Evolutionary conservation across 2,888 invertebrate species (phyloP).

Genomic region (Melipona bicolor): DNA sequence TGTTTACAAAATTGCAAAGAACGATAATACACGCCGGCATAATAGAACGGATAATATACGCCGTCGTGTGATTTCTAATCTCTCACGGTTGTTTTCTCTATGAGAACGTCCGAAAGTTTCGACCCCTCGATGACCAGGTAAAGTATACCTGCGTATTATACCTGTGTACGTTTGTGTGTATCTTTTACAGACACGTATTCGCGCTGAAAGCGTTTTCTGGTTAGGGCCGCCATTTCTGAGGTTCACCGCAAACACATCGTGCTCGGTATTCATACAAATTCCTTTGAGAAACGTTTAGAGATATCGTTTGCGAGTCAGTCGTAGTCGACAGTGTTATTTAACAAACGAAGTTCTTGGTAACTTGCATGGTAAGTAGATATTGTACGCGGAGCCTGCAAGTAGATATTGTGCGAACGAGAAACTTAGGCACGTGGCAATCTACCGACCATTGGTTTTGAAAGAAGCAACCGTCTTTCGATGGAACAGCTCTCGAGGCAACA

Average conservation of each 20-base stretch:
- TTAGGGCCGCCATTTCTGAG: slow-evolving; percentile 34
- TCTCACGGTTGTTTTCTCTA: slow-evolving; percentile 62
- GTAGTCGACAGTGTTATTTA: not conserved
- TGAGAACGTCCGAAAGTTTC: slow-evolving; percentile 27
- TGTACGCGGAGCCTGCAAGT: not conserved
- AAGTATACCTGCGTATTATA: slow-evolving; percentile 29
- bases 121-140: slow-evolving; percentile 47
- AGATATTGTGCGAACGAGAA: not conserved
- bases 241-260: slow-evolving; percentile 42
- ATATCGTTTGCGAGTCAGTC: not conserved
- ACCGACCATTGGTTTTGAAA: slow-evolving; percentile 67
- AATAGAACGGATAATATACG: not conserved
- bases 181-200: slow-evolving; percentile 46
- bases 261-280: slow-evolving; percentile 19
- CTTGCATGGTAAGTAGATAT: not conserved
- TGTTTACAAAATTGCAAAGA: slow-evolving; percentile 37
- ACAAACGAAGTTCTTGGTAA: not conserved
- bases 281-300: not conserved
- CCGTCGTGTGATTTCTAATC: slow-evolving; percentile 57
- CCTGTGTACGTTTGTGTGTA: not conserved
- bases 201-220: slow-evolving; percentile 40
- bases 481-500: slow-evolving; percentile 36
- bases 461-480: slow-evolving; percentile 33
- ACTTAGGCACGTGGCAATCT: slow-evolving; percentile 59
- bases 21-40: slow-evolving; percentile 16